A percentile compares a stretch with the other conserved stretches of the same genome.
phyloP scores from a whole-genome alignment of 1,140 invertebrate genomes.

The Trichonephila clavipes region DNA sequence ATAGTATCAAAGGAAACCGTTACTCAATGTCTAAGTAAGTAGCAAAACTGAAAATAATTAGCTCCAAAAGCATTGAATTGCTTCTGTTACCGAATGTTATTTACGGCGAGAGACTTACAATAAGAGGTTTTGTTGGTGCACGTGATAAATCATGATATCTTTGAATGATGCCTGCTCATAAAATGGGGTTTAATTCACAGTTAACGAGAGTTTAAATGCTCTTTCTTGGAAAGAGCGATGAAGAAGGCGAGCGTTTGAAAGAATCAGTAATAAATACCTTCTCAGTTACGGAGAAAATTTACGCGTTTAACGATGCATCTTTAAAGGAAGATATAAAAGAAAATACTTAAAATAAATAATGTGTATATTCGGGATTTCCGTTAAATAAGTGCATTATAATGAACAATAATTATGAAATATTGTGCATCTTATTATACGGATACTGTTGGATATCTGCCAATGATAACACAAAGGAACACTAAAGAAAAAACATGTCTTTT shows the following conservation, averaged over 20 bases:
- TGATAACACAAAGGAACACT: too few relatives aligned
- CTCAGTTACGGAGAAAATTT: neutral
- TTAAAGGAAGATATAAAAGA: neutral
- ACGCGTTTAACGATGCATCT: neutral
- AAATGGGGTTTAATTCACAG: neutral
- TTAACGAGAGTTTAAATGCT: conserved; percentile 12
- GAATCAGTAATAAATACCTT: neutral
- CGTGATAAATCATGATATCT: neutral
- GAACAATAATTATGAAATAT: too few relatives aligned
- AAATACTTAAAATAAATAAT: too few relatives aligned
- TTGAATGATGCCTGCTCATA: neutral
- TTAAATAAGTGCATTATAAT: too few relatives aligned
- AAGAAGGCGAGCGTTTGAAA: neutral
- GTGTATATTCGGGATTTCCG: too few relatives aligned
- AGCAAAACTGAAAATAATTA: conserved; percentile 1
- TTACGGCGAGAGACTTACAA: neutral
- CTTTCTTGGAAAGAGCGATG: neutral
- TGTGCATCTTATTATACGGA: too few relatives aligned
- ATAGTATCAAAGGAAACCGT: neutral
- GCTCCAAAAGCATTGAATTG: neutral
- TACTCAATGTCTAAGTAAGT: neutral
- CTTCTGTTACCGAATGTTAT: neutral
- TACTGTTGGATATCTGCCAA: too few relatives aligned
- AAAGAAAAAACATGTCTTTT: too few relatives aligned
- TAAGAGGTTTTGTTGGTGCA: neutral